These are phyloP conservation scores for Epistrophella euchroma DNA, from an alignment of 2,888 invertebrate genomes.

Conservation along the genomic window DNA sequence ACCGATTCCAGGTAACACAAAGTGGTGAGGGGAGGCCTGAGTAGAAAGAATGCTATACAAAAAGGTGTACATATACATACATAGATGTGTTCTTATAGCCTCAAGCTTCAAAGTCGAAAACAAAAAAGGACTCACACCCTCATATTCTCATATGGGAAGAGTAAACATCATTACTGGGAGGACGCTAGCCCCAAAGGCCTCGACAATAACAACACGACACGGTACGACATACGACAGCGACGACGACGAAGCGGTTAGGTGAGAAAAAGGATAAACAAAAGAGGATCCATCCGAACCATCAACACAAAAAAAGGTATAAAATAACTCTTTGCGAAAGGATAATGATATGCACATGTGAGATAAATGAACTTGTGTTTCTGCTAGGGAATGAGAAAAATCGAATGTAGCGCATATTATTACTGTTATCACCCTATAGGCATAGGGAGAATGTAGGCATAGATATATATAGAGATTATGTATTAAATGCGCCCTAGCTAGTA, in stretches of 20 bases:
- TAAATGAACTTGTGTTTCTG: constrained; percentile 58
- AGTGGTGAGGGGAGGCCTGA: neutral
- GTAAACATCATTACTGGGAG: constrained; percentile 69
- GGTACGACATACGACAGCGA: neutral
- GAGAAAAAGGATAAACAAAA: constrained; percentile 48
- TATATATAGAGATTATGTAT: neutral
- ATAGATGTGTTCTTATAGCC: constrained; percentile 25
- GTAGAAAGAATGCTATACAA: neutral
- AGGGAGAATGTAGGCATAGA: neutral
- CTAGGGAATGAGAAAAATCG: constrained; percentile 49
- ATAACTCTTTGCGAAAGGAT: constrained; percentile 66
- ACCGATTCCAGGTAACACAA: constrained; percentile 54
- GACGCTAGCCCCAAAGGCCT: constrained; percentile 52
- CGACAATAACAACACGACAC: constrained; percentile 43
- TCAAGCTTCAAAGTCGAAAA: constrained; percentile 47
- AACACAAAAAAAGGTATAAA: constrained; percentile 46
- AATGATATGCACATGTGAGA: constrained; percentile 65
- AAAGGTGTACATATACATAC: neutral
- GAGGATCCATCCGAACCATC: constrained; percentile 4
- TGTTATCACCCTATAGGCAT: constrained; percentile 50
- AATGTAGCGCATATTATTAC: constrained; percentile 58
- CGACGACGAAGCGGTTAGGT: constrained; percentile 4
- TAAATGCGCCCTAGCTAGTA: constrained; percentile 26
- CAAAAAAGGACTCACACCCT: constrained; percentile 50
- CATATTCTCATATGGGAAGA: constrained; percentile 30